Base-by-base conservation (phyloP, 2,888 invertebrate genomes). In the Zootermopsis nevadensis region DNA sequence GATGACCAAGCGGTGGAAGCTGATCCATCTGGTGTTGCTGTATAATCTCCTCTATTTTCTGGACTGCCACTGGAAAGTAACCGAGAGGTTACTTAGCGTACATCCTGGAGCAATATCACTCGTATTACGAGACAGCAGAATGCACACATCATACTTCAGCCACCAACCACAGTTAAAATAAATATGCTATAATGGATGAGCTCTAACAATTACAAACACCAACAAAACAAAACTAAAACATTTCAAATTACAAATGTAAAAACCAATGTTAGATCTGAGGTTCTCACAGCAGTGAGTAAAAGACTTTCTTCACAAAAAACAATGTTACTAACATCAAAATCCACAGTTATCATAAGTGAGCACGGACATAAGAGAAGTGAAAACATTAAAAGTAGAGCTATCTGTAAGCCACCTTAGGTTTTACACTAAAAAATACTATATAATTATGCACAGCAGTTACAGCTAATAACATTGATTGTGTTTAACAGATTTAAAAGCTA, bases 1-100 rank as follows among this genome's bases (percentile, higher is more conserved):
- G 89, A 84, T 89, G 88, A 83, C 88, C 89, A 81, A 89, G 85
- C 84, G 88, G 88, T 22, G 84, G 83, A 24, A 84, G 76, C 33
- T 83, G 83, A 27, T 85, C 85, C 84, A 84, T 84, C 66, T 83
- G 69, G 48, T 83, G 80, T 55, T 74, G 74, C 33, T 80, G 79
- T 30, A 87, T 87, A 35, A 87, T 87, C 84, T 86, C 86, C 81
- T 88, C 86, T 27, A 89, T 88, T 86, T 87, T 87, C 83, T 87
- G 86, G 48, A 88, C 87, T 48, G 88, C 88, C 86, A 88, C 89
- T 89, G 48, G 30, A 81, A 77, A 81, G 67, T 53, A 67, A 80
- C 53, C 42, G 24, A 60, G 33, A 24, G 33, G 60, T 55, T 35
- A 79, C 35, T 79, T 55, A 35, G 53, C 55, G 24, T n/a, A 79